Percentiles rank a stretch among this genome's conserved stretches.
phyloP scores from a whole-genome alignment of 2,797 vertebrate species.

The Adrianichthys oophorus region DNA sequence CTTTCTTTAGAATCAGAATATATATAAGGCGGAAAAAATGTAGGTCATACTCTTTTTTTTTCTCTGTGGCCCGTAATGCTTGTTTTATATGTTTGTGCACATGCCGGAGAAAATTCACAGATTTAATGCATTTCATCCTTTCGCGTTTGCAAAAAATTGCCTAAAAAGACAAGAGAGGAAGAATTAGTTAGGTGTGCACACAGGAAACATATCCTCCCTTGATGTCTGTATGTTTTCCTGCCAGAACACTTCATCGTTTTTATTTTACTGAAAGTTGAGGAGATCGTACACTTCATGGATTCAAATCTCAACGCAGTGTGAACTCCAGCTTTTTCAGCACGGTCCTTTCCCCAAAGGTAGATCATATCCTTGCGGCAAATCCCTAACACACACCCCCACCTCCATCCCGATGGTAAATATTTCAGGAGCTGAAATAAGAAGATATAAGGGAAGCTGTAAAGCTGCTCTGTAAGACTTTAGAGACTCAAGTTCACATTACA shows the following conservation, averaged over 20 bases:
- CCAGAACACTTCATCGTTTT: conserved; percentile 37
- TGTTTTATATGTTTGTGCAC: no score
- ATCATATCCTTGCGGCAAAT: conserved; percentile 68
- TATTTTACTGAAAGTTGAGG: conserved; percentile 34
- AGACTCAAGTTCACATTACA: conserved; percentile 55
- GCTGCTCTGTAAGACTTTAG: conserved; percentile 43
- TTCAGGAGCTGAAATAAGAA: conserved; percentile 64
- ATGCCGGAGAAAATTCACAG: no score
- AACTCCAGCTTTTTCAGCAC: conserved; percentile 58
- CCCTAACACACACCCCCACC: conserved; percentile 44
- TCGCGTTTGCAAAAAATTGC: no score
- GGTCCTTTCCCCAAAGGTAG: conserved; percentile 61
- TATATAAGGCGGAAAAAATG: no score
- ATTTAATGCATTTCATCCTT: no score
- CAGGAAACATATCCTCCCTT: conserved; percentile 9
- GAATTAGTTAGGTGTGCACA: conserved; percentile 8
- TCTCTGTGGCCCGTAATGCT: no score
- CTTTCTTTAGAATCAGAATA: no score
- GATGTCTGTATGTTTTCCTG: no score
- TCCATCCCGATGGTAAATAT: conserved; percentile 71
- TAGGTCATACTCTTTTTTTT: no score
- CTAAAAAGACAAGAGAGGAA: no score
- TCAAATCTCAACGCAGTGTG: conserved; percentile 54
- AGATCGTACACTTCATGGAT: conserved; percentile 48
- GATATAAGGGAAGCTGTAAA: conserved; percentile 58